Percentiles rank a stretch among this genome's conserved stretches.
Evolutionary conservation across 2,797 vertebrate species (phyloP).

Genomic region (Pampus argenteus): DNA sequence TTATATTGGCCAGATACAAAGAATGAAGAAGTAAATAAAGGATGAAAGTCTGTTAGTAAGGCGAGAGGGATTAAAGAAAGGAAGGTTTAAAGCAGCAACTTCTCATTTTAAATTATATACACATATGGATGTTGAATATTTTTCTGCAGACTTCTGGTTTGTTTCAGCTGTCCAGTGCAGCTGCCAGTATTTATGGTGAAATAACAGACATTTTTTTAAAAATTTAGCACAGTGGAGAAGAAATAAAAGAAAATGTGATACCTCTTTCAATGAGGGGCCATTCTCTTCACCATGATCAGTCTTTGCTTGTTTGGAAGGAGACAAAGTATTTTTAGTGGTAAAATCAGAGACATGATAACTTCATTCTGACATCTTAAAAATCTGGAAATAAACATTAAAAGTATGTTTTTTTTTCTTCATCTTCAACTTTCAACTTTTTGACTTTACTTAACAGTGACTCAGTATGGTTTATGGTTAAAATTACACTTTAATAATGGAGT

Average conservation of each 20-base stretch:
- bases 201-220: neutral
- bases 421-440: too few relatives aligned
- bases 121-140: neutral
- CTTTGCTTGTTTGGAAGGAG: conserved; percentile 38
- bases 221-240: neutral
- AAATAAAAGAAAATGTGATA: conserved; percentile 44
- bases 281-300: conserved; percentile 48
- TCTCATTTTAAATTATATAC: neutral
- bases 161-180: neutral
- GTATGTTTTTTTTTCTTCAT: too few relatives aligned
- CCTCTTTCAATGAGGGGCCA: conserved; percentile 65
- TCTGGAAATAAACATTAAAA: too few relatives aligned
- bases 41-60: conserved; percentile 25
- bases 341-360: neutral
- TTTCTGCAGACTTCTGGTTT: neutral
- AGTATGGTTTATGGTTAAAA: neutral
- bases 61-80: conserved; percentile 4
- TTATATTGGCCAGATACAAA: conserved; percentile 1
- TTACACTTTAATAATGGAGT: neutral
- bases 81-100: neutral
- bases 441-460: neutral
- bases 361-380: conserved; percentile 1
- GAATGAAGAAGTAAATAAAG: neutral
- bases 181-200: neutral
- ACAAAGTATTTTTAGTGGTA: conserved; percentile 13